These are phyloP conservation scores for Doris montereyensis DNA, from an alignment of 2,888 invertebrate genomes.

Conservation along the genomic window DNA sequence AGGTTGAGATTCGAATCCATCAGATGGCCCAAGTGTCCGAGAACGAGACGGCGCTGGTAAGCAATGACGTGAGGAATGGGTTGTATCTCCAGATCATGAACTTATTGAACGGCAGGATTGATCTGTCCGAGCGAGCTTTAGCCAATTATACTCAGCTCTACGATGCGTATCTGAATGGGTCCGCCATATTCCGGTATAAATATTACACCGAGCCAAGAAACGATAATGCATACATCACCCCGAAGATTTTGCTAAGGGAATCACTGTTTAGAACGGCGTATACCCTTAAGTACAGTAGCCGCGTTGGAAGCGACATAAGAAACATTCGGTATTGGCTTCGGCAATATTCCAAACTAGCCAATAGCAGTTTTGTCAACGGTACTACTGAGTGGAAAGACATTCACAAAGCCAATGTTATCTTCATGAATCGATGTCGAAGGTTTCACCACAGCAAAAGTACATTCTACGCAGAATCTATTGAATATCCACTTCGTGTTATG, in stretches of 20 bases:
- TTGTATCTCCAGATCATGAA: conserved; percentile 49
- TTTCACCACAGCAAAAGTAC: conserved; percentile 53
- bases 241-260: conserved; percentile 52
- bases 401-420: conserved; percentile 42
- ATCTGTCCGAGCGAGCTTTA: conserved; percentile 50
- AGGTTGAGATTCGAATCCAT: conserved; percentile 41
- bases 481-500: conserved; percentile 50
- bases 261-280: conserved; percentile 50
- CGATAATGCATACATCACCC: conserved; percentile 53
- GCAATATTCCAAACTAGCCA: conserved; percentile 42
- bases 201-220: conserved; percentile 47
- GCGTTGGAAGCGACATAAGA: conserved; percentile 46
- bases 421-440: conserved; percentile 47
- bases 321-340: conserved; percentile 32
- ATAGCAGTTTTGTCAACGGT: conserved; percentile 40
- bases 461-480: conserved; percentile 55
- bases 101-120: conserved; percentile 48
- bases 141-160: conserved; percentile 54
- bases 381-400: conserved; percentile 47
- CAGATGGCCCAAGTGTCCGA: conserved; percentile 20
- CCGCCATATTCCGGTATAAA: conserved; percentile 53
- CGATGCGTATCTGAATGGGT: conserved; percentile 53
- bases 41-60: conserved; percentile 27
- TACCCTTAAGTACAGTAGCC: conserved; percentile 47
- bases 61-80: conserved; percentile 34